These are phyloP conservation scores for Nasua narica DNA, from an alignment of 2,797 vertebrate species.

Conservation along the genomic window DNA sequence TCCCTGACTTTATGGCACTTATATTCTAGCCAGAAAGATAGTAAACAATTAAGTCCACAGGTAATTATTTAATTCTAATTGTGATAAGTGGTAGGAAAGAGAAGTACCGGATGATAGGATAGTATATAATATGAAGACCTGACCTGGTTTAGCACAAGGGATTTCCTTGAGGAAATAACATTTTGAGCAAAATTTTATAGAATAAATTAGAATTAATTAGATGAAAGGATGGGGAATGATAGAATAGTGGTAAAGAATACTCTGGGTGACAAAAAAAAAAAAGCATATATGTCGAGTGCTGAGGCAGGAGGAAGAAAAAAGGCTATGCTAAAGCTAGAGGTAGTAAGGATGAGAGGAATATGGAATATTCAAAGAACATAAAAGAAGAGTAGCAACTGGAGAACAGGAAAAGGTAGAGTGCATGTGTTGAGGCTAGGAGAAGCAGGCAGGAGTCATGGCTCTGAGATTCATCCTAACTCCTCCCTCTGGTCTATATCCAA, in stretches of 20 bases:
- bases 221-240: neutral
- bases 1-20: neutral
- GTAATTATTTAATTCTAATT: slow-evolving; percentile 15
- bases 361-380: neutral
- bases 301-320: neutral
- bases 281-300: neutral
- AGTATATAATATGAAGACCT: neutral
- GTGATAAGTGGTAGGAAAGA: neutral
- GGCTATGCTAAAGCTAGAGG: neutral
- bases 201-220: neutral
- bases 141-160: neutral
- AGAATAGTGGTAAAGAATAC: neutral
- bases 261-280: neutral
- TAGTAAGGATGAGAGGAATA: neutral
- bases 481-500: neutral
- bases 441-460: neutral
- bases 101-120: neutral
- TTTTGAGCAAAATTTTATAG: neutral
- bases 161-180: neutral
- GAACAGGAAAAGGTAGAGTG: neutral
- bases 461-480: neutral
- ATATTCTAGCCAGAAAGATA: neutral
- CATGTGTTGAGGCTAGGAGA: neutral
- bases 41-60: neutral
- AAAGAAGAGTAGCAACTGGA: neutral